Evolutionary conservation across 2,797 vertebrate species (phyloP), one percentile per base, ranked within the genome.

Genomic region (Sebastes reedi): DNA sequence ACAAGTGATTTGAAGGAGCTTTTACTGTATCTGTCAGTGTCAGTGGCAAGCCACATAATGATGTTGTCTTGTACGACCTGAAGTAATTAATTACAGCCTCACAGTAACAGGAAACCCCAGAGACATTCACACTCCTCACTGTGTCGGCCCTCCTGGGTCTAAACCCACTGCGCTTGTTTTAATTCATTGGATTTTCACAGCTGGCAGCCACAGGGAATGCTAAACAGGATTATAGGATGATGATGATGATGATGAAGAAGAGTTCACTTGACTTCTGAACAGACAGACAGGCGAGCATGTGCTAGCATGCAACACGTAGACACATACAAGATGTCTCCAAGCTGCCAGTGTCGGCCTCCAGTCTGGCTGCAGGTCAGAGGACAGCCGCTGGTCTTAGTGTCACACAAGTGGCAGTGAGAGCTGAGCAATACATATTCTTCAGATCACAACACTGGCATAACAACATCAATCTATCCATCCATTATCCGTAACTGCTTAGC

Each of bases 121-220:
- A 81, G 74, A 84, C 64, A 0, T n/a, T 62, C 20, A 58, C 46
- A 22, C n/a, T 82, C 72, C 32, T 58, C 52, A 27, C 66, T 71
- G 58, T 66, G 62, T 62, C 75, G 3, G 8, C 61, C 54, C 75
- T 67, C 56, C 3, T 30, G 76, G 70, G 79, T 55, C 46, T 7
- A 54, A 79, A 76, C 54, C 58, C 54, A 62, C 71, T 24, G 46
- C 12, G 64, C 61, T 65, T 75, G 72, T 79, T 74, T 81, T 73
- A 83, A 81, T 79, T 83, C 67, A 67, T 24, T 83, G 71, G 68
- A 64, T 86, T 83, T 71, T 66, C 77, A 89, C 82, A 81, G 81
- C 80, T 78, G 71, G 29, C 46, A 27, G 64, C 80, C 64, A 56
- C 34, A 46, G 71, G 77, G 77, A 81, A 78, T 76, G 70, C 46